A percentile compares a stretch with the other conserved stretches of the same genome.
Evolutionary conservation across 2,888 invertebrate genomes (phyloP).

Genomic region (Caenorhabditis sp.): DNA sequence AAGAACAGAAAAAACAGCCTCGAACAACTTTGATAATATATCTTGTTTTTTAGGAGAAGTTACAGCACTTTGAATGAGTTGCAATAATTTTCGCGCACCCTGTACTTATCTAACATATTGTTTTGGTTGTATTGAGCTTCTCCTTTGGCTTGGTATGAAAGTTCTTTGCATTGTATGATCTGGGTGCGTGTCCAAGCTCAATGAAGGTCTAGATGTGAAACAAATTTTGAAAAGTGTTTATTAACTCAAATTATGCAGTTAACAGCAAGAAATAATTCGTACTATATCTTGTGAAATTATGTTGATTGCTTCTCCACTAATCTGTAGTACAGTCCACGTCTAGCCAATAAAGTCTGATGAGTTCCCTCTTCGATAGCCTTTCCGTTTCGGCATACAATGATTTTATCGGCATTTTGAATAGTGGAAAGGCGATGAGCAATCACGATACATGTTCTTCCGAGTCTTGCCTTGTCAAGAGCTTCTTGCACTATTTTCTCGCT

Average conservation of each 20-base stretch:
- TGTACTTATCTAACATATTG: too few relatives aligned
- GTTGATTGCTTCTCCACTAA: slow-evolving; percentile 73
- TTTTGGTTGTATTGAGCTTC: too few relatives aligned
- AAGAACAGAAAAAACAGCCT: too few relatives aligned
- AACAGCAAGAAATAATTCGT: not conserved
- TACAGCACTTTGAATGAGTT: too few relatives aligned
- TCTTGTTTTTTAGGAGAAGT: too few relatives aligned
- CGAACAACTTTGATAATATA: too few relatives aligned
- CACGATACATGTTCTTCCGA: slow-evolving; percentile 89
- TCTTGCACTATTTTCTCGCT: slow-evolving; percentile 89
- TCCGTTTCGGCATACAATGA: slow-evolving; percentile 83
- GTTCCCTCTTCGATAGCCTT: slow-evolving; percentile 78
- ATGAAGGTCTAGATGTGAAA: too few relatives aligned
- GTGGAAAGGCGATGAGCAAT: slow-evolving; percentile 93
- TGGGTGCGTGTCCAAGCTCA: too few relatives aligned
- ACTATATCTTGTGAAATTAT: slow-evolving; percentile 2
- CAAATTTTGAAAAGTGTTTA: slow-evolving; percentile 5
- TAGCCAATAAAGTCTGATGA: slow-evolving; percentile 74
- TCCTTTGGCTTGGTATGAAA: too few relatives aligned
- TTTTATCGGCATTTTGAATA: slow-evolving; percentile 88
- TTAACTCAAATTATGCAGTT: slow-evolving; percentile 40
- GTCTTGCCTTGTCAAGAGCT: slow-evolving; percentile 90
- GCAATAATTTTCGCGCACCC: too few relatives aligned
- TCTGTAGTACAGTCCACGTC: slow-evolving; percentile 77
- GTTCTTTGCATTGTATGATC: too few relatives aligned